phyloP scores from a whole-genome alignment of 2,888 invertebrate species.

The Epirrita christyi region DNA sequence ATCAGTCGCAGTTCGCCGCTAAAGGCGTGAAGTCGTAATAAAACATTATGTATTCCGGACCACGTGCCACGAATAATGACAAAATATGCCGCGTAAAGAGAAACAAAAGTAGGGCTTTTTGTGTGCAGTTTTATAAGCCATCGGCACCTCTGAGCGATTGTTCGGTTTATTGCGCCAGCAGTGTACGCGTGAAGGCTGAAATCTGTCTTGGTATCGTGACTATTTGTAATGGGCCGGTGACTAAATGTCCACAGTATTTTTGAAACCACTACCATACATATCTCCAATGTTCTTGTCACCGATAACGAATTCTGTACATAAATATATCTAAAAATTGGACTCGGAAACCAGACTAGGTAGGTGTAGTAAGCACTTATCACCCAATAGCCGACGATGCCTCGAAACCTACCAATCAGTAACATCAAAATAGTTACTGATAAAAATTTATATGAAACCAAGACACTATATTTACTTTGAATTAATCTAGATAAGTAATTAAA shows the following conservation, averaged over 20 bases:
- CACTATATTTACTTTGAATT: too few relatives aligned
- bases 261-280: not conserved
- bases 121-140: slow-evolving; percentile 67
- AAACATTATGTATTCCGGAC: slow-evolving; percentile 82
- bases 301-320: not conserved
- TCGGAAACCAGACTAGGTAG: too few relatives aligned
- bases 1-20: slow-evolving; percentile 71
- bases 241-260: slow-evolving; percentile 13
- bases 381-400: too few relatives aligned
- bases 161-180: slow-evolving; percentile 51
- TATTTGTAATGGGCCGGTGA: slow-evolving; percentile 22
- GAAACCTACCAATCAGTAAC: too few relatives aligned
- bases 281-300: not conserved
- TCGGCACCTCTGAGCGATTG: slow-evolving; percentile 69
- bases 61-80: slow-evolving; percentile 81
- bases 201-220: slow-evolving; percentile 27
- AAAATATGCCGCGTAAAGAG: slow-evolving; percentile 65
- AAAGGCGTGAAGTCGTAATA: slow-evolving; percentile 82
- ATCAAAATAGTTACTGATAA: too few relatives aligned
- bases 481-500: too few relatives aligned
- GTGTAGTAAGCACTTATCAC: too few relatives aligned
- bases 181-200: slow-evolving; percentile 41
- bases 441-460: too few relatives aligned
- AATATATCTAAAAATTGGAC: too few relatives aligned
- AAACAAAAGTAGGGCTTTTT: slow-evolving; percentile 76